Evolutionary conservation across 2,888 invertebrate genomes (phyloP).

Genomic region (Galeopsomyia nigrocyanea): DNA sequence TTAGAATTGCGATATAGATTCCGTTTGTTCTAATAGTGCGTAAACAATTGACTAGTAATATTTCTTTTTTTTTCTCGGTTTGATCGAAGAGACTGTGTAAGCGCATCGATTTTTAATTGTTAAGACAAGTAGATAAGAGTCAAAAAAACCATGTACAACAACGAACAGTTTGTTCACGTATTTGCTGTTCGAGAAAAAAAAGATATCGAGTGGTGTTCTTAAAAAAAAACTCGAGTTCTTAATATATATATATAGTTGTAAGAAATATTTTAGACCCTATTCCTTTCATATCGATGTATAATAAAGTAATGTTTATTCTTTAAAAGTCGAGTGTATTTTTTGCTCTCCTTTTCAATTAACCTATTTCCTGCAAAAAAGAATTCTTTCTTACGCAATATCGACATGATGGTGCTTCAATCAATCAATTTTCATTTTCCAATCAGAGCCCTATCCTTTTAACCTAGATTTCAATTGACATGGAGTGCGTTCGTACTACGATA

Average conservation of each 20-base stretch:
- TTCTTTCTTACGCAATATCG: no score
- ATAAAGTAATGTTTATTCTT: slow-evolving; percentile 63
- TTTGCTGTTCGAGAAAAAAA: slow-evolving; percentile 18
- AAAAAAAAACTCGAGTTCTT: slow-evolving; percentile 25
- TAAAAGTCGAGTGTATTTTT: slow-evolving; percentile 39
- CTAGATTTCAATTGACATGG: no score
- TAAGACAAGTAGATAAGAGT: slow-evolving; percentile 7
- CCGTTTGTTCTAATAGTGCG: no score
- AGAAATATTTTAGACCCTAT: slow-evolving; percentile 55
- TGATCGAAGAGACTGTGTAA: not conserved
- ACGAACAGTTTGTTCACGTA: slow-evolving; percentile 23
- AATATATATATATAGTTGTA: slow-evolving; percentile 28
- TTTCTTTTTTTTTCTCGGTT: no score
- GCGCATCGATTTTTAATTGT: slow-evolving; percentile 29
- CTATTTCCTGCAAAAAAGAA: no score
- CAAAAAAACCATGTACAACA: slow-evolving; percentile 8
- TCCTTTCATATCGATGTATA: slow-evolving; percentile 60
- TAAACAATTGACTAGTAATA: no score
- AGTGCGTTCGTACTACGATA: no score
- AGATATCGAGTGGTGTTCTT: slow-evolving; percentile 31
- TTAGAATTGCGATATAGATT: no score
- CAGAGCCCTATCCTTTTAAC: no score
- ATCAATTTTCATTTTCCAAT: no score
- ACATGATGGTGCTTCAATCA: no score
- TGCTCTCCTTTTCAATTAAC: slow-evolving; percentile 1